Evolutionary conservation across 2,113 vertebrate genomes (phyloP), one percentile per base, ranked within the genome.

Genomic region (Saccopteryx leptura): DNA sequence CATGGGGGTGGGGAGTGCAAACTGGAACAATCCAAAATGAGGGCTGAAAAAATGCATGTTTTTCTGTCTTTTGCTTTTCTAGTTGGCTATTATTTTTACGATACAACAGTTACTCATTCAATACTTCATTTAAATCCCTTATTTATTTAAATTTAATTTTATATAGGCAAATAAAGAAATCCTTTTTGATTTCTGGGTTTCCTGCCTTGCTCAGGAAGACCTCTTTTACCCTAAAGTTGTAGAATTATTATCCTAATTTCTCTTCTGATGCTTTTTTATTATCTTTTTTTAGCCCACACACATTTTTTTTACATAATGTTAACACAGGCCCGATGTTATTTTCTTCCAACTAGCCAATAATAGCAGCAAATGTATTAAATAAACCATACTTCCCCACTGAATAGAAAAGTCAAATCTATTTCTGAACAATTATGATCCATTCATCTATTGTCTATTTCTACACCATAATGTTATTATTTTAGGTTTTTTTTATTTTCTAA

Each of bases 131-230:
- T 80, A 60, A 90, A 68, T 74, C 46, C 9, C 74, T 65, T 85
- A 12, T 61, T 93, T 87, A 80, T 79, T 89, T 72, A 52, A 80
- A 33, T 24, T 84, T 79, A 74, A 66, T 83, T 84, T 90, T 50
- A 72, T 68, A 66, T 56, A 88, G 54, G 63, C 48, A 48, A 68
- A 12, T 66, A 65, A 71, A 39, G 18, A 72, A 4, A 72, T 24
- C 48, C 85, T 50, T 88, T 68, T 76, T 93, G 48, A 85, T 72
- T 96, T 90, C 72, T 63, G 39, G 39, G 60, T 74, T 89, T 90
- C 65, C 79, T 78, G 7, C 11, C 65, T 95, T 72, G 23, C 80
- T 66, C 60, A 93, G 58, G 31, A 74, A 90, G 23, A 46, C 18
- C 11, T 76, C 28, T 90, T 90, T 80, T 79, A 86, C 13, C 39